Percentiles rank a stretch among this genome's conserved stretches.
Conservation (phyloP, 2,888 invertebrate genomes). For the Synergus gifuensis region DNA sequence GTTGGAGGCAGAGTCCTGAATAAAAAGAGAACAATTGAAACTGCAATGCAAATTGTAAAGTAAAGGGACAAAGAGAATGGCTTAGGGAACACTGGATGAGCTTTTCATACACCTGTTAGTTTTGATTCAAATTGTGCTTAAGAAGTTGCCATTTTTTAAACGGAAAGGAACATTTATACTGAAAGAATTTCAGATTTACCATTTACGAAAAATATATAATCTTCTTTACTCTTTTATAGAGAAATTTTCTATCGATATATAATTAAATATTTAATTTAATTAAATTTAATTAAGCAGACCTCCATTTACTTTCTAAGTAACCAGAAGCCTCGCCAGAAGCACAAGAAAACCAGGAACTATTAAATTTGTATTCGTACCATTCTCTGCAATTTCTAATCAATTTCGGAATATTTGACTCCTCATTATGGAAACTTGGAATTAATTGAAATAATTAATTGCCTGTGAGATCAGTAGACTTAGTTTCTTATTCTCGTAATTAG, state of each 20-base stretch:
- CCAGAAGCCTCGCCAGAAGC: background rate
- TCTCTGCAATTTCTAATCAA: conserved; percentile 20
- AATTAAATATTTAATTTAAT: conserved; percentile 1
- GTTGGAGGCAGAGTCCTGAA: background rate
- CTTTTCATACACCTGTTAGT: background rate
- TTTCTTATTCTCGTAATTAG: conserved; percentile 19
- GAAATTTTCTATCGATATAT: background rate
- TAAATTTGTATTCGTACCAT: background rate
- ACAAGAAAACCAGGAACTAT: background rate
- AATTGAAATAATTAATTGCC: conserved; percentile 21
- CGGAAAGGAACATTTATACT: background rate
- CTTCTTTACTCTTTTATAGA: too few relatives aligned
- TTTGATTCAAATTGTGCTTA: background rate
- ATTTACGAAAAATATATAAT: background rate
- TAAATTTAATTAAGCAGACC: background rate
- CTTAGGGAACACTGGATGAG: background rate
- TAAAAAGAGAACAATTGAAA: background rate
- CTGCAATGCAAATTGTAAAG: background rate
- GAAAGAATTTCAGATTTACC: too few relatives aligned
- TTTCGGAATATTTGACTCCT: conserved; percentile 32
- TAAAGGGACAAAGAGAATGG: background rate
- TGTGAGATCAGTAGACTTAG: background rate
- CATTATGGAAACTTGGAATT: conserved; percentile 38
- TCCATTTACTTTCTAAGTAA: background rate
- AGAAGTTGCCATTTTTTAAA: background rate